A percentile compares a stretch with the other conserved stretches of the same genome.
Evolutionary conservation across 2,888 invertebrate species (phyloP).

Genomic region (Carcina quercana): DNA sequence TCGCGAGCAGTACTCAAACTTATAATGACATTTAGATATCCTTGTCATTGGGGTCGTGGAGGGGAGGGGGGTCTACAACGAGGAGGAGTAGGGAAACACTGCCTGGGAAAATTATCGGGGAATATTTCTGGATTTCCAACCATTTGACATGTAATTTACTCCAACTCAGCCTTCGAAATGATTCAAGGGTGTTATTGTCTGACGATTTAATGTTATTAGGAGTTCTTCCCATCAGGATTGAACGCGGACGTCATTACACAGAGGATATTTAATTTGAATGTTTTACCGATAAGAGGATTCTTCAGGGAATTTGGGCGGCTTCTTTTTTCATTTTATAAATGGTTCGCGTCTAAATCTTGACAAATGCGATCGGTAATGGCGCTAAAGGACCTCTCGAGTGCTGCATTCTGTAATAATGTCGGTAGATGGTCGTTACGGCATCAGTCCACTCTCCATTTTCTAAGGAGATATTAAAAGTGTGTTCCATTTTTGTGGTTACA

Average conservation of each 20-base stretch:
- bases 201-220: constrained; percentile 51
- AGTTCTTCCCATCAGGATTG: constrained; percentile 31
- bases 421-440: too few relatives aligned
- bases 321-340: constrained; percentile 31
- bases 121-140: constrained; percentile 63
- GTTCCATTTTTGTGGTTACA: too few relatives aligned
- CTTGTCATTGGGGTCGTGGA: constrained; percentile 43
- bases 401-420: too few relatives aligned
- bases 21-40: constrained; percentile 72
- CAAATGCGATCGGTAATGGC: constrained; percentile 32
- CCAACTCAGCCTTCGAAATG: constrained; percentile 36
- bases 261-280: constrained; percentile 47
- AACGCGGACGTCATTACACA: constrained; percentile 40
- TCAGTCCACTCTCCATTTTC: too few relatives aligned
- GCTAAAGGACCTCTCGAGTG: constrained; percentile 14
- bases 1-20: constrained; percentile 51
- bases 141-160: constrained; percentile 66
- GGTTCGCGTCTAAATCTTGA: constrained; percentile 37
- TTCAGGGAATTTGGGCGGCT: constrained; percentile 17
- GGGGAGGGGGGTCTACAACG: constrained; percentile 1
- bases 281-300: constrained; percentile 40
- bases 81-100: constrained; percentile 14
- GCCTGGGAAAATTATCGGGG: constrained; percentile 32
- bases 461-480: too few relatives aligned
- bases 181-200: constrained; percentile 57